phyloP scores from a whole-genome alignment of 2,888 invertebrate species.

The Mesorhabditis spiculigera region DNA sequence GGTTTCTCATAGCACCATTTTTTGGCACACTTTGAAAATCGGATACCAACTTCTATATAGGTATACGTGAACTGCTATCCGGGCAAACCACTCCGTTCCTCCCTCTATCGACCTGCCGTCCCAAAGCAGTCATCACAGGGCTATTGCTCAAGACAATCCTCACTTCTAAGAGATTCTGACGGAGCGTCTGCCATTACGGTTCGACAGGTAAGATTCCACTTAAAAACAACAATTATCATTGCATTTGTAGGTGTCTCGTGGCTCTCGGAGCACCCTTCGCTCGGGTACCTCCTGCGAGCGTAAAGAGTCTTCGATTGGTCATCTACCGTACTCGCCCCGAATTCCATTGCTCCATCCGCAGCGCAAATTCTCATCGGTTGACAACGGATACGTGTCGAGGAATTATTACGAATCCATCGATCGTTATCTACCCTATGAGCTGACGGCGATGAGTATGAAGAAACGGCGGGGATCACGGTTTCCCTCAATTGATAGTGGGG shows the following conservation, averaged over 20 bases:
- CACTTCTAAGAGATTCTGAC: neutral
- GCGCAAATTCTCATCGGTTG: conserved; percentile 5
- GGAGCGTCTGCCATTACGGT: neutral
- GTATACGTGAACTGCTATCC: conserved; percentile 1
- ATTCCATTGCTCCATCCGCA: neutral
- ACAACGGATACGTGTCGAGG: conserved; percentile 4
- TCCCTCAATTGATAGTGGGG: conserved; percentile 2
- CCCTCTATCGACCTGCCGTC: neutral
- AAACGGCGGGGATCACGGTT: neutral
- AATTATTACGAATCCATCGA: neutral
- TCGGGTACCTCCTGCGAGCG: neutral
- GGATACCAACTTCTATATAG: no score
- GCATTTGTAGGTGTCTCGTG: neutral
- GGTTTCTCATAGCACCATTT: no score
- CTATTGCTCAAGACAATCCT: neutral
- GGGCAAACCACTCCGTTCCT: neutral
- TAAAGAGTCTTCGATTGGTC: neutral
- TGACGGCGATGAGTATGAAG: conserved; percentile 6
- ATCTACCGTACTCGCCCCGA: neutral
- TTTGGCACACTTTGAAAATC: no score
- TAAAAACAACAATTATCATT: no score
- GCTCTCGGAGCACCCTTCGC: neutral
- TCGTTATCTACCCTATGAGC: neutral
- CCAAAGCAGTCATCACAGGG: neutral
- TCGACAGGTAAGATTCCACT: neutral